Conservation (phyloP, 2,888 invertebrate species). For the Drosophila helvetica region DNA sequence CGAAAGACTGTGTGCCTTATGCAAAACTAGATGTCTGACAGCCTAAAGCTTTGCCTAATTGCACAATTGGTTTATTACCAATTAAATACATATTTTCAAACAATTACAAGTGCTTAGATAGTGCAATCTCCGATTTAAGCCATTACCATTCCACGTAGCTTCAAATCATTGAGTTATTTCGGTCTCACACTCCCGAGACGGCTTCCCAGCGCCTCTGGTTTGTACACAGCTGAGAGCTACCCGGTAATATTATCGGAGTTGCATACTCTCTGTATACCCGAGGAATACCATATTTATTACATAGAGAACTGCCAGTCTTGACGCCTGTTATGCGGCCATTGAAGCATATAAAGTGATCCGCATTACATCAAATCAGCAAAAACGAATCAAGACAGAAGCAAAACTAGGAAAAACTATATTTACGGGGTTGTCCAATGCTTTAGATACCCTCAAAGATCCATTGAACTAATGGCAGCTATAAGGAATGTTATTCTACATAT, state of each 20-base stretch:
- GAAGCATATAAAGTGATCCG: conserved; percentile 46
- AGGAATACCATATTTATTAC: conserved; percentile 33
- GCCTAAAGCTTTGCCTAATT: conserved; percentile 28
- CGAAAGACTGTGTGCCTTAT: conserved; percentile 44
- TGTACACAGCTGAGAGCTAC: not conserved
- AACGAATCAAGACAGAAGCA: conserved; percentile 3
- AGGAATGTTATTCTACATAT: too few relatives aligned
- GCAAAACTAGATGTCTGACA: conserved; percentile 29
- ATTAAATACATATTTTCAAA: conserved; percentile 17
- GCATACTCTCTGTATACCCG: not conserved
- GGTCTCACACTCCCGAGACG: not conserved
- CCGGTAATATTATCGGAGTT: not conserved
- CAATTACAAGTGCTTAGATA: not conserved
- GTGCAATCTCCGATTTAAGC: not conserved
- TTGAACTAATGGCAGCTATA: too few relatives aligned
- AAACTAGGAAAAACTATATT: not conserved
- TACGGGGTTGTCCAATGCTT: not conserved
- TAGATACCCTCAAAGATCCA: not conserved
- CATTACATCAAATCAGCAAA: conserved; percentile 27
- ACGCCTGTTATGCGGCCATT: conserved; percentile 50
- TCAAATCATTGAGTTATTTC: not conserved
- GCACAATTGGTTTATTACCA: conserved; percentile 43
- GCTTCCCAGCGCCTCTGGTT: not conserved
- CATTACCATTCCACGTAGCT: not conserved
- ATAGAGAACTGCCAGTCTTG: conserved; percentile 32